Conservation (phyloP, 2,888 invertebrate species). For the Sthenelais limicola region DNA sequence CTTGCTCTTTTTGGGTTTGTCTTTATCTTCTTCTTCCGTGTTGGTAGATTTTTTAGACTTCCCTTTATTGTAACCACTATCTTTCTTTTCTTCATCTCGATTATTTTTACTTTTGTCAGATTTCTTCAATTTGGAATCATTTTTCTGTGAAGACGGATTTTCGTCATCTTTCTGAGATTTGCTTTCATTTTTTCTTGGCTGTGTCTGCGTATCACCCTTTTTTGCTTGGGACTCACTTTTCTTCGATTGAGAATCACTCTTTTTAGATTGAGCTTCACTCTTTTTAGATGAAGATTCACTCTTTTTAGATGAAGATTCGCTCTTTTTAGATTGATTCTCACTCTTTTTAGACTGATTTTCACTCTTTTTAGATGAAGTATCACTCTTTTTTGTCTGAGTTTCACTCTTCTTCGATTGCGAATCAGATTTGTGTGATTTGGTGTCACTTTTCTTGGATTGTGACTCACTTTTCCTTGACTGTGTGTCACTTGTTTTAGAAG, state of each 20-base stretch:
- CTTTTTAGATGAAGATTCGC: constrained; percentile 6
- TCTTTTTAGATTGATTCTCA: constrained; percentile 8
- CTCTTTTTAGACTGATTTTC: constrained; percentile 12
- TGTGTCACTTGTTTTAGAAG: neutral
- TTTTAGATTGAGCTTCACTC: constrained; percentile 3
- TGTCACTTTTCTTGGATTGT: neutral
- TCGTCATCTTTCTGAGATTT: too few species aligned
- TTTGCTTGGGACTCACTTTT: neutral
- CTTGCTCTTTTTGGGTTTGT: constrained; percentile 1
- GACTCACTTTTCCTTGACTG: neutral
- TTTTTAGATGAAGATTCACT: constrained; percentile 16
- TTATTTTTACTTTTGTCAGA: too few species aligned
- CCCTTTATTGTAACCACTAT: too few species aligned
- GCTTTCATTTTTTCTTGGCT: too few species aligned
- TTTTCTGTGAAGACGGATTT: too few species aligned
- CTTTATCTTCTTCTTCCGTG: too few species aligned
- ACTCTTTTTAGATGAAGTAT: constrained; percentile 7
- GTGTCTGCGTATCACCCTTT: neutral
- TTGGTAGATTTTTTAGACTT: too few species aligned
- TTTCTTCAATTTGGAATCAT: too few species aligned
- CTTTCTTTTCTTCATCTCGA: too few species aligned
- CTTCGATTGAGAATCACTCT: constrained; percentile 1
- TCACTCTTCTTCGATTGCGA: neutral
- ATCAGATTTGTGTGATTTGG: neutral
- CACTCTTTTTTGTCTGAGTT: constrained; percentile 4